Evolutionary conservation across 2,888 invertebrate genomes (phyloP).

Genomic region (Neocrepidodera transversa): DNA sequence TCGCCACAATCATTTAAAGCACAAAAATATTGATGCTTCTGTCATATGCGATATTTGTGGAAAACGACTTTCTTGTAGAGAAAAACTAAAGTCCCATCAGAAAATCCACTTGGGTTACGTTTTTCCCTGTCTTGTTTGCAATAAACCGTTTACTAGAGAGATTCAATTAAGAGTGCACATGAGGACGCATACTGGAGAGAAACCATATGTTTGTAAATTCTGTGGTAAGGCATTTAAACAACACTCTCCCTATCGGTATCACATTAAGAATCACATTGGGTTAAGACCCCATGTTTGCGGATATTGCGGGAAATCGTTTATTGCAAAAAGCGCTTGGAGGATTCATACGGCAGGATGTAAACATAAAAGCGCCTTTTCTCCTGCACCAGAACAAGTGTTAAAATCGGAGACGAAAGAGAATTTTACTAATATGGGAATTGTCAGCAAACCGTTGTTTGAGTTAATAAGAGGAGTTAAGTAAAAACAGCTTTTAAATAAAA

Average conservation of each 20-base stretch:
- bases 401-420: neutral
- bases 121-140: slow-evolving; percentile 26
- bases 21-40: slow-evolving; percentile 59
- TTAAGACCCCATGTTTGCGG: slow-evolving; percentile 66
- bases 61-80: slow-evolving; percentile 28
- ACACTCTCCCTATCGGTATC: slow-evolving; percentile 56
- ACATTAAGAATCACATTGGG: slow-evolving; percentile 68
- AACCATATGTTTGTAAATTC: slow-evolving; percentile 52
- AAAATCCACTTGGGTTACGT: slow-evolving; percentile 32
- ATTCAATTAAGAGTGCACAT: slow-evolving; percentile 46
- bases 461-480: slow-evolving; percentile 8
- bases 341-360: slow-evolving; percentile 25
- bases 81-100: slow-evolving; percentile 29
- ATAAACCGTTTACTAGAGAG: slow-evolving; percentile 36
- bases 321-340: slow-evolving; percentile 58
- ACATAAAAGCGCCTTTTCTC: slow-evolving; percentile 6
- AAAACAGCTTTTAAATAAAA: no score
- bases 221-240: slow-evolving; percentile 57
- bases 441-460: neutral
- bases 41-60: slow-evolving; percentile 34
- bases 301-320: slow-evolving; percentile 67
- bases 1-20: slow-evolving; percentile 47
- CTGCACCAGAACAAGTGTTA: neutral
- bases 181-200: slow-evolving; percentile 51
- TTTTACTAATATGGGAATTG: neutral